A percentile compares a stretch with the other conserved stretches of the same genome.
These are phyloP conservation scores for Aphaenogaster ashmeadi DNA, from an alignment of 1,140 invertebrate species.

Conservation along the genomic window DNA sequence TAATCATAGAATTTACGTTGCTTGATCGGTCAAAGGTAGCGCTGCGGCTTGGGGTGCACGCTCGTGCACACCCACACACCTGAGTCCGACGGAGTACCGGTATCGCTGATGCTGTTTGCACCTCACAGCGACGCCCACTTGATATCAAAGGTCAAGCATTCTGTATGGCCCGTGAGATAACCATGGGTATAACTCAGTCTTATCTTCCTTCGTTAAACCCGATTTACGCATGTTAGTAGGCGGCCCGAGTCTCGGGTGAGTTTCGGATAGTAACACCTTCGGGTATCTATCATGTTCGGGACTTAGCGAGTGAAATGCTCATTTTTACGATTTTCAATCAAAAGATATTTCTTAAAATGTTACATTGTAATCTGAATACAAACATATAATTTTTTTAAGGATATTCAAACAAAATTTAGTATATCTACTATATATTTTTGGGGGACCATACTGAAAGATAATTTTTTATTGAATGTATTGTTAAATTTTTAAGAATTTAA, in stretches of 20 bases:
- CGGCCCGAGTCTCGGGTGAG: background rate
- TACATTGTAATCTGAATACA: background rate
- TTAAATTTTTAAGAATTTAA: conserved; percentile 20
- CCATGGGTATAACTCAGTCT: conserved; percentile 28
- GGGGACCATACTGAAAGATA: background rate
- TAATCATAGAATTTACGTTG: conserved; percentile 80
- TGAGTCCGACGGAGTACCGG: conserved; percentile 37
- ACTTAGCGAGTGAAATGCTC: background rate
- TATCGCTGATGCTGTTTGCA: conserved; percentile 61
- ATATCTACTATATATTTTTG: background rate
- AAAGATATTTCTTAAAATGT: background rate
- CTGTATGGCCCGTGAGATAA: conserved; percentile 37
- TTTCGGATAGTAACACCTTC: background rate
- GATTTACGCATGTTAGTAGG: conserved; percentile 23
- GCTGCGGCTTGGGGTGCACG: background rate
- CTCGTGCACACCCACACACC: conserved; percentile 47
- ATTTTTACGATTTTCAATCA: background rate
- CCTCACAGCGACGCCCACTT: conserved; percentile 39
- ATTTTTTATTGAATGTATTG: background rate
- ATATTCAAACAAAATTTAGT: background rate
- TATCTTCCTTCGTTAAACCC: conserved; percentile 58
- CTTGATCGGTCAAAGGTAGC: conserved; percentile 77
- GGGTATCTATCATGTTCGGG: background rate
- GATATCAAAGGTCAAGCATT: conserved; percentile 64
- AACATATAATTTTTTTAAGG: background rate